Evolutionary conservation across 2,113 vertebrate genomes (phyloP).

Genomic region (Albula goreensis): DNA sequence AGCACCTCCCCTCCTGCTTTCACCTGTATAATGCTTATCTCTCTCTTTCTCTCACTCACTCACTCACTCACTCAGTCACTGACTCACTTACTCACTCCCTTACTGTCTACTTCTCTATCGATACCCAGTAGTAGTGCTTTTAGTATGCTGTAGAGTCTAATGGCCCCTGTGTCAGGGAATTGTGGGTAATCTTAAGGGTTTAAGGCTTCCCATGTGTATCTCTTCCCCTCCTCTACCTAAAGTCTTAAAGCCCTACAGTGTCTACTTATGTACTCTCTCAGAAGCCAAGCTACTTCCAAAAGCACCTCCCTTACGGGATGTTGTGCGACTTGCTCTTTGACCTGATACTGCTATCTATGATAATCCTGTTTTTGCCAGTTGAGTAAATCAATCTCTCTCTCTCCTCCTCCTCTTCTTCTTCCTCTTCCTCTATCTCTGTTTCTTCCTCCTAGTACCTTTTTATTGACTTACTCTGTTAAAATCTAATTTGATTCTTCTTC

Average conservation of each 20-base stretch:
- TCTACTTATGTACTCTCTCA: constrained; percentile 63
- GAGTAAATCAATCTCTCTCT: constrained; percentile 73
- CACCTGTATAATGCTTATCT: constrained; percentile 65
- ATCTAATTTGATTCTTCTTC: constrained; percentile 88
- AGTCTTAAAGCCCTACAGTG: constrained; percentile 44
- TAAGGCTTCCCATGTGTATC: constrained; percentile 39
- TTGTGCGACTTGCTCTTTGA: constrained; percentile 70
- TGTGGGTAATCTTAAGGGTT: constrained; percentile 43
- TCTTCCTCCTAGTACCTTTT: constrained; percentile 73
- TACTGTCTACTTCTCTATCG: constrained; percentile 56
- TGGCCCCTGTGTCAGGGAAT: constrained; percentile 49
- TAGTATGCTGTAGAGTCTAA: constrained; percentile 61
- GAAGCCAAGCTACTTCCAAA: constrained; percentile 59
- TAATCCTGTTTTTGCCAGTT: constrained; percentile 81
- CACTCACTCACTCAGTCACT: constrained; percentile 51
- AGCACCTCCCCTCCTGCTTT: constrained; percentile 69
- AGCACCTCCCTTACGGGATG: constrained; percentile 70
- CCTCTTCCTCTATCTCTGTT: constrained; percentile 62
- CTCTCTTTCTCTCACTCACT: constrained; percentile 51
- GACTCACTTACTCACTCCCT: constrained; percentile 32
- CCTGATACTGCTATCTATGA: constrained; percentile 75
- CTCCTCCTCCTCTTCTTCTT: constrained; percentile 24
- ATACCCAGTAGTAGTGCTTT: constrained; percentile 61
- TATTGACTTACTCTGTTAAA: constrained; percentile 80
- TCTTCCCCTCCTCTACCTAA: constrained; percentile 55